These are phyloP conservation scores for Lacanobia wlatinum DNA, from an alignment of 2,888 invertebrate species.

Conservation along the genomic window DNA sequence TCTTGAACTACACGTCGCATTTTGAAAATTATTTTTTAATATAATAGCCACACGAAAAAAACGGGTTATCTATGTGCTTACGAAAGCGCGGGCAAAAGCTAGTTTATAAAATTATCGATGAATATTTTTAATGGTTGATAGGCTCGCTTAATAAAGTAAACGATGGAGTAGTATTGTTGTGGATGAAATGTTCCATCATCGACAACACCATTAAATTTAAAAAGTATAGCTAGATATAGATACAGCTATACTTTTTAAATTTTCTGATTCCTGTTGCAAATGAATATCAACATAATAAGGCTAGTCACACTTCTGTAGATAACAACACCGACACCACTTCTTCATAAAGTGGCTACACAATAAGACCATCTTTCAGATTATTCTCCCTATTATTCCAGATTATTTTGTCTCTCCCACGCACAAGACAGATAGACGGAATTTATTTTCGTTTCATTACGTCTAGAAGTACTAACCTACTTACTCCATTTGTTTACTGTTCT, in stretches of 20 bases:
- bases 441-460: conserved; percentile 43
- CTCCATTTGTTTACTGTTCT: conserved; percentile 33
- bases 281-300: background rate
- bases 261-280: background rate
- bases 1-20: no score
- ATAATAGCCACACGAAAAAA: no score
- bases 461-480: conserved; percentile 26
- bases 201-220: no score
- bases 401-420: conserved; percentile 41
- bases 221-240: no score
- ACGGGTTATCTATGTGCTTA: no score
- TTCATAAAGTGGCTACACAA: conserved; percentile 14
- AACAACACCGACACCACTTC: background rate
- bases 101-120: no score
- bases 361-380: conserved; percentile 17
- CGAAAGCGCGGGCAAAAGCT: no score
- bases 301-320: background rate
- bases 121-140: no score
- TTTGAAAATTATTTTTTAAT: no score
- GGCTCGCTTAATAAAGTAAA: no score
- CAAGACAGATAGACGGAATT: conserved; percentile 19
- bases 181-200: no score
- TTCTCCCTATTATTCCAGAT: conserved; percentile 35
- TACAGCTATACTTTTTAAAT: background rate
- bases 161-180: no score